Percentiles rank a stretch among this genome's conserved stretches.
Evolutionary conservation across 2,888 invertebrate genomes (phyloP).

Genomic region (Sussaba pulchella): DNA sequence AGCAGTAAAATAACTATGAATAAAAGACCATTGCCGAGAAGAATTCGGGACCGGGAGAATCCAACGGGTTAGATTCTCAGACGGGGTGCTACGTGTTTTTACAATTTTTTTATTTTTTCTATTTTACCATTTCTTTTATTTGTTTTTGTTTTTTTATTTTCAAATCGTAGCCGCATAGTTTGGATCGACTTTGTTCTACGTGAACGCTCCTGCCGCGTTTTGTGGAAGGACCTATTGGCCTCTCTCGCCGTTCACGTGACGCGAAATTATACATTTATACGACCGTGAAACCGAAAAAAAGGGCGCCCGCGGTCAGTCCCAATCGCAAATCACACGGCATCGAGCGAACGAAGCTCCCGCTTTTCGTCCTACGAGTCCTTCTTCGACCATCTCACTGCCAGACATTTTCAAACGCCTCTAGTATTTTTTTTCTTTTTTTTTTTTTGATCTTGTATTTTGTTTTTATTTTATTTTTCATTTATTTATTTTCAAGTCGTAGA

Average conservation of each 20-base stretch:
- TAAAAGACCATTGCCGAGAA: background rate
- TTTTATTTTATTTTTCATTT: too few relatives aligned
- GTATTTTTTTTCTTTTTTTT: too few relatives aligned
- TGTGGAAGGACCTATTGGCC: background rate
- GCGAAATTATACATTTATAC: background rate
- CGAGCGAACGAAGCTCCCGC: slow-evolving; percentile 25
- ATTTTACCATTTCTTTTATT: background rate
- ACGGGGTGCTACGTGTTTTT: background rate
- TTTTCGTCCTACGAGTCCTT: slow-evolving; percentile 27
- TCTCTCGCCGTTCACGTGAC: background rate
- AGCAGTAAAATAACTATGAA: slow-evolving; percentile 15
- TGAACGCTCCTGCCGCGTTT: background rate
- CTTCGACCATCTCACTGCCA: background rate
- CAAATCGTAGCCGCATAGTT: slow-evolving; percentile 13
- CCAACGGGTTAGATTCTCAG: slow-evolving; percentile 35
- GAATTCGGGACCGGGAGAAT: slow-evolving; percentile 29
- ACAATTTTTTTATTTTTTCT: slow-evolving; percentile 4
- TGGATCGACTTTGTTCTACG: slow-evolving; percentile 38
- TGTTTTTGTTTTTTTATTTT: slow-evolving; percentile 12
- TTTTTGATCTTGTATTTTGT: too few relatives aligned
- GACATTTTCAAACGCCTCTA: slow-evolving; percentile 9
- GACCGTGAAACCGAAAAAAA: slow-evolving; percentile 38
- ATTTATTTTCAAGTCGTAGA: slow-evolving; percentile 37
- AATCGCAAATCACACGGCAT: slow-evolving; percentile 59
- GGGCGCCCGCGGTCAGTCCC: slow-evolving; percentile 32